phyloP scores from a whole-genome alignment of 2,797 vertebrate species.

The Acridotheres tristis region DNA sequence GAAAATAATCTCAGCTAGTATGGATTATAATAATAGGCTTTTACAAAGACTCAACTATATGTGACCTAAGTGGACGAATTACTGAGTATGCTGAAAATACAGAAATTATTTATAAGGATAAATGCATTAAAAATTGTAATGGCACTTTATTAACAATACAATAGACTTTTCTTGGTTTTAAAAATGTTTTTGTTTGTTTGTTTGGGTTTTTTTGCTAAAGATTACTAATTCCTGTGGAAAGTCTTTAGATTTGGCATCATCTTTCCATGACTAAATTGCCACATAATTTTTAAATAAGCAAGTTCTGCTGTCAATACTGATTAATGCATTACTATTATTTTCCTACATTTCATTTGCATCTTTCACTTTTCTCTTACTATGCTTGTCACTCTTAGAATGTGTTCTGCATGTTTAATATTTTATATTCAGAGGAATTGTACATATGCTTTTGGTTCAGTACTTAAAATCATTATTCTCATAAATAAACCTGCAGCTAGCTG shows the following conservation, averaged over 20 bases:
- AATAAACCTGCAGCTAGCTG: not conserved
- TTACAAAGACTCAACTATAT: not conserved
- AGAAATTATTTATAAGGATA: not conserved
- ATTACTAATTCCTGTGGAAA: not conserved
- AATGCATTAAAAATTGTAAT: not conserved
- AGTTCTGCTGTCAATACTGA: not conserved
- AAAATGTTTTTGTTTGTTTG: not conserved
- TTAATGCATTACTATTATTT: slow-evolving; percentile 3
- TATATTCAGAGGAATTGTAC: not conserved
- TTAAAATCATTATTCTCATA: not conserved
- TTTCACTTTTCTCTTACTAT: not conserved
- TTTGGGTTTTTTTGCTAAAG: not conserved
- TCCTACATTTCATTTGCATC: not conserved
- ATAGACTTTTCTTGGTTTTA: not conserved
- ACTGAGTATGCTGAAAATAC: not conserved
- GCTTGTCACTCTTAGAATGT: not conserved
- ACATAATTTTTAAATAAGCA: not conserved
- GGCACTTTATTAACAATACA: not conserved
- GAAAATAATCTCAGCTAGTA: not conserved
- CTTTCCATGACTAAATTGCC: not conserved
- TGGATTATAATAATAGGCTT: not conserved
- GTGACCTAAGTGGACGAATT: not conserved
- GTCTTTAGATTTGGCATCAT: not conserved
- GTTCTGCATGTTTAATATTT: not conserved
- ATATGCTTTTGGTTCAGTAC: not conserved